Evolutionary conservation across 2,113 vertebrate genomes (phyloP), one percentile per base, ranked within the genome.

Genomic region (Trachemys scripta): DNA sequence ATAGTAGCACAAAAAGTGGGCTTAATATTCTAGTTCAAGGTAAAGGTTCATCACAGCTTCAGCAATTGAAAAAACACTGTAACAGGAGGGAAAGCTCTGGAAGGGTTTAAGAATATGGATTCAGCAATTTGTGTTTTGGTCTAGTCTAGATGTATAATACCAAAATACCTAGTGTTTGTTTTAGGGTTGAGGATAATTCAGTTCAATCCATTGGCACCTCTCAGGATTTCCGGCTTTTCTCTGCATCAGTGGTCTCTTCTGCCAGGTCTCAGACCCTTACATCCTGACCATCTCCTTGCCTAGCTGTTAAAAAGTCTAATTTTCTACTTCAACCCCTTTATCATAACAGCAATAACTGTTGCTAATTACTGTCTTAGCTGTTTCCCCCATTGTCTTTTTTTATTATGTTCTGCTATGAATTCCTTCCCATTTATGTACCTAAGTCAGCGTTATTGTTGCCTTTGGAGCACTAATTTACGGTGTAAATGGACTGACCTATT

Each of bases 271-370:
- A 92, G 76, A 51, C 10, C 10, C 0, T 0, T 83, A 53, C 45
- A 93, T 62, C n/a, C 45, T 81, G 85, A 14, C 10, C 89, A 87
- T 17, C 57, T 53, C 75, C 83, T 92, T 69, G 6, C 85, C 47
- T 92, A 69, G 75, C 50, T 56, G 25, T 89, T 90, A 80, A 90
- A 93, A 82, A 91, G 82, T 42, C 4, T 85, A 24, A 95, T 94
- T 96, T 97, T 95, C 88, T 95, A 57, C 89, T 94, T 56, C 65
- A 93, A n/a, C 82, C 85, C 38, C 16, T 94, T 80, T 54, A 75
- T 19, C 22, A 53, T 72, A 90, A 14, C 42, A 50, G 27, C 38
- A 92, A 90, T 92, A 51, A 4, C 3, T 1, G 11, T 93, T 29
- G 79, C 56, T 29, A 49, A 54, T 88, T 31, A 25, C 17, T 11